Evolutionary conservation across 1,140 invertebrate species (phyloP).

Genomic region (Brachystomella parvula): DNA sequence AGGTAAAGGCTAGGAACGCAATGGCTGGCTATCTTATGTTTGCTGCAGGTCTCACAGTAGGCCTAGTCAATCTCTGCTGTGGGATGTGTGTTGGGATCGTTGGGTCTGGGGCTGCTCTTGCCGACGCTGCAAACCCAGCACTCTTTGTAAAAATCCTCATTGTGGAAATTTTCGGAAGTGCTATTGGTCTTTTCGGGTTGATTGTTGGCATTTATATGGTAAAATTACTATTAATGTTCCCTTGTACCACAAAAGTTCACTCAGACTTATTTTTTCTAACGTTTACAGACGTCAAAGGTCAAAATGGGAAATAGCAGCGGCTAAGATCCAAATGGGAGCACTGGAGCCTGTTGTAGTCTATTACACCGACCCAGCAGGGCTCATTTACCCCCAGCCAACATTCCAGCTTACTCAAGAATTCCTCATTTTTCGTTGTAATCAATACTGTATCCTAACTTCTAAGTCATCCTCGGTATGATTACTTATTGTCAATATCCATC

Average conservation of each 20-base stretch:
- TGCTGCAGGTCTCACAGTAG: slow-evolving; percentile 84
- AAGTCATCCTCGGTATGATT: too few species aligned
- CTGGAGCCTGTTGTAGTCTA: too few species aligned
- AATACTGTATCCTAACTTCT: too few species aligned
- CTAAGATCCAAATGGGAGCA: too few species aligned
- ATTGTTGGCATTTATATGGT: slow-evolving; percentile 93
- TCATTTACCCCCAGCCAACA: too few species aligned
- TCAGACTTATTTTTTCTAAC: slow-evolving; percentile 25
- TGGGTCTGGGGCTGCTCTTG: slow-evolving; percentile 89
- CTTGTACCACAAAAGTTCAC: neutral
- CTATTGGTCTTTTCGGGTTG: slow-evolving; percentile 95
- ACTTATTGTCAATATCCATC: too few species aligned
- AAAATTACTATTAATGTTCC: slow-evolving; percentile 27
- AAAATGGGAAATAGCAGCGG: slow-evolving; percentile 57
- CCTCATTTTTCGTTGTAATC: too few species aligned
- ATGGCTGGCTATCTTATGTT: slow-evolving; percentile 87
- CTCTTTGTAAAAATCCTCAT: slow-evolving; percentile 97
- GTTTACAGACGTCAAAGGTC: slow-evolving; percentile 50
- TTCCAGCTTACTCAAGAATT: too few species aligned
- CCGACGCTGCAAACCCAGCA: slow-evolving; percentile 88
- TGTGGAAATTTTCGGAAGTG: slow-evolving; percentile 95
- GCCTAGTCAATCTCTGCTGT: slow-evolving; percentile 88
- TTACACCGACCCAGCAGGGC: too few species aligned
- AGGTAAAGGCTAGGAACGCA: slow-evolving; percentile 51
- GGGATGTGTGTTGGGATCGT: slow-evolving; percentile 93